Conservation (phyloP, 2,888 invertebrate genomes). For the Cosmopolites sordidus region DNA sequence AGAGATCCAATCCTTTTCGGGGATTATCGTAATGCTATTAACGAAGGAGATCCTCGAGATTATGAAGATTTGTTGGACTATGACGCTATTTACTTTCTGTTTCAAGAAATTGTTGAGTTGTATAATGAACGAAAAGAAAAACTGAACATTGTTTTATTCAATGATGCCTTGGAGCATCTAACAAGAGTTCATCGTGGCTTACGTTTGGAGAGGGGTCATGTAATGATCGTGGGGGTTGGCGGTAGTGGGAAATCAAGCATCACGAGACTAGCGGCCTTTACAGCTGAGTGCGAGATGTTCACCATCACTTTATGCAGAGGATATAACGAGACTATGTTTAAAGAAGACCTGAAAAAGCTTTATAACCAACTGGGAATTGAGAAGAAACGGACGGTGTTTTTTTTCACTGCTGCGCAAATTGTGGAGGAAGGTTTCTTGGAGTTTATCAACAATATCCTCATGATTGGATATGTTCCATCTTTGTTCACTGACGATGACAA, state of each 20-base stretch:
- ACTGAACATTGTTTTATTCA: conserved; percentile 80
- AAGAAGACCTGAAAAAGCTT: conserved; percentile 80
- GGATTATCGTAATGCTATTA: conserved; percentile 80
- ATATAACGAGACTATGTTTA: conserved; percentile 77
- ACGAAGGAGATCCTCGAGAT: conserved; percentile 71
- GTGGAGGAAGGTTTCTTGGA: conserved; percentile 82
- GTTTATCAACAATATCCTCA: conserved; percentile 86
- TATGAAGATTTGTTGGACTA: conserved; percentile 90
- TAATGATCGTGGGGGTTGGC: conserved; percentile 81
- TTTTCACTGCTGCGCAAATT: conserved; percentile 81
- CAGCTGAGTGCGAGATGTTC: conserved; percentile 78
- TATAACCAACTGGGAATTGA: conserved; percentile 72
- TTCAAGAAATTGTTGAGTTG: conserved; percentile 85
- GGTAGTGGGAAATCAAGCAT: conserved; percentile 86
- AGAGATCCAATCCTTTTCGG: conserved; percentile 83
- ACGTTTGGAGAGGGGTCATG: conserved; percentile 78
- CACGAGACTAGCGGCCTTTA: conserved; percentile 74
- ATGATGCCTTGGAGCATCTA: conserved; percentile 87
- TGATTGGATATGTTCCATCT: conserved; percentile 80
- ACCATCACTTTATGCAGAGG: conserved; percentile 80
- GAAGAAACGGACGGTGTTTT: conserved; percentile 72
- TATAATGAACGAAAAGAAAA: conserved; percentile 73
- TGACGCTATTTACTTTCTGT: conserved; percentile 80
- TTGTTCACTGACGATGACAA: conserved; percentile 86
- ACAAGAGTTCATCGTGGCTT: conserved; percentile 82